phyloP scores from a whole-genome alignment of 2,797 vertebrate species.

The Cyclura pinguis region DNA sequence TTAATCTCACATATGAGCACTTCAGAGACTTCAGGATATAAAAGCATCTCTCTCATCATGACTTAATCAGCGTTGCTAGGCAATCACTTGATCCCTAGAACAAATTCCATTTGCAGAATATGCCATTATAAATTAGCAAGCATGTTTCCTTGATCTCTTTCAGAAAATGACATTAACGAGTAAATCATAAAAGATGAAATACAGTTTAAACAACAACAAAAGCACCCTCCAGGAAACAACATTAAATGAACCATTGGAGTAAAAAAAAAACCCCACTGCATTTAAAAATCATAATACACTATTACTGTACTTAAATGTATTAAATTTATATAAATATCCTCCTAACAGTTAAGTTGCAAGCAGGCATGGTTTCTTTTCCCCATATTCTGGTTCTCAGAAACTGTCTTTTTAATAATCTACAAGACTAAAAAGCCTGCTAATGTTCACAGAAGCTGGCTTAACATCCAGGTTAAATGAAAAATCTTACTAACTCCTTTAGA shows the following conservation, averaged over 20 bases:
- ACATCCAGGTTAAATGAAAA: background rate
- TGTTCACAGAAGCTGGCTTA: background rate
- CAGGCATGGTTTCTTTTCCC: background rate
- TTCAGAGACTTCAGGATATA: slow-evolving; percentile 52
- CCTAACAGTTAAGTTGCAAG: slow-evolving; percentile 40
- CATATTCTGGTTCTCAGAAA: background rate
- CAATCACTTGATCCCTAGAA: slow-evolving; percentile 51
- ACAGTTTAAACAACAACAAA: slow-evolving; percentile 33
- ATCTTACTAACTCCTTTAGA: background rate
- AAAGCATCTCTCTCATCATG: slow-evolving; percentile 56
- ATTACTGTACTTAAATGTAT: background rate
- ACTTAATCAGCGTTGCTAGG: slow-evolving; percentile 50
- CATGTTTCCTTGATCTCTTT: slow-evolving; percentile 26
- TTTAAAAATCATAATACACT: slow-evolving; percentile 38
- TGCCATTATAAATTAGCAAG: slow-evolving; percentile 57
- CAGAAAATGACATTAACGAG: slow-evolving; percentile 19
- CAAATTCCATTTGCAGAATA: slow-evolving; percentile 57
- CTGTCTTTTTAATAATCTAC: slow-evolving; percentile 10
- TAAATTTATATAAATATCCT: slow-evolving; percentile 46
- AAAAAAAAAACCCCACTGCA: background rate
- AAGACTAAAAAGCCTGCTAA: background rate
- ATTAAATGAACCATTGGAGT: slow-evolving; percentile 38
- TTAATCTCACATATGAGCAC: slow-evolving; percentile 35
- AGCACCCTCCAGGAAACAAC: slow-evolving; percentile 45
- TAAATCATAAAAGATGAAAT: slow-evolving; percentile 34